These are phyloP conservation scores for Myiagra hebetior DNA, from an alignment of 2,113 vertebrate species.

Conservation along the genomic window DNA sequence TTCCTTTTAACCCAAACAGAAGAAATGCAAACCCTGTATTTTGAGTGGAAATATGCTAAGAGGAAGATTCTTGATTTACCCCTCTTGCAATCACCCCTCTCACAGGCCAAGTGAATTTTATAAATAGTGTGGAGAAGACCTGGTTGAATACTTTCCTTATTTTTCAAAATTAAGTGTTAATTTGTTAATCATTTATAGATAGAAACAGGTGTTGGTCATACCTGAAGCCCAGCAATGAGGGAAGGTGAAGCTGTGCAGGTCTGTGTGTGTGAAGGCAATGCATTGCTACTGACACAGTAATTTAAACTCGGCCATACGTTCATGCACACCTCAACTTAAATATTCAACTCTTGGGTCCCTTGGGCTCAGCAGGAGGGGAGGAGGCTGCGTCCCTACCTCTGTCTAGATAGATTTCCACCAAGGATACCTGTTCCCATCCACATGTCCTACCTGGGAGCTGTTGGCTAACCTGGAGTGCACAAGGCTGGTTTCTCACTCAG, in stretches of 20 bases:
- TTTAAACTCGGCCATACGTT: not conserved
- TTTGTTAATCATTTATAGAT: not conserved
- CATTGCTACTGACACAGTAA: fast-evolving
- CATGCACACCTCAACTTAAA: not conserved
- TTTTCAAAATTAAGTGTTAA: not conserved
- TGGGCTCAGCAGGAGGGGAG: not conserved
- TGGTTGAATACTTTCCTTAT: not conserved
- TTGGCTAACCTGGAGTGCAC: slow-evolving; percentile 14
- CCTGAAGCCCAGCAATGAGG: not conserved
- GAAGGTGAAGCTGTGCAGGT: not conserved
- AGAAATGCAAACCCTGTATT: not conserved
- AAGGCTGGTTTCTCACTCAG: not conserved
- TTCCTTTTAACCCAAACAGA: not conserved
- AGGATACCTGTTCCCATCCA: not conserved
- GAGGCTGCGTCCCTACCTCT: not conserved
- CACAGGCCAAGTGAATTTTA: not conserved
- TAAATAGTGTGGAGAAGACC: not conserved
- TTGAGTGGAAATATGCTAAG: not conserved
- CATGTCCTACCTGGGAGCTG: not conserved
- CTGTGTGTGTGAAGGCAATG: not conserved
- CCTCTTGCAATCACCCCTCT: not conserved
- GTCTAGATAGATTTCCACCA: not conserved
- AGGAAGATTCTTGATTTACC: not conserved
- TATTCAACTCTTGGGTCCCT: not conserved
- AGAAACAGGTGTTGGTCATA: not conserved